phyloP scores from a whole-genome alignment of 2,113 vertebrate genomes.

The Nyctibius bracteatus region DNA sequence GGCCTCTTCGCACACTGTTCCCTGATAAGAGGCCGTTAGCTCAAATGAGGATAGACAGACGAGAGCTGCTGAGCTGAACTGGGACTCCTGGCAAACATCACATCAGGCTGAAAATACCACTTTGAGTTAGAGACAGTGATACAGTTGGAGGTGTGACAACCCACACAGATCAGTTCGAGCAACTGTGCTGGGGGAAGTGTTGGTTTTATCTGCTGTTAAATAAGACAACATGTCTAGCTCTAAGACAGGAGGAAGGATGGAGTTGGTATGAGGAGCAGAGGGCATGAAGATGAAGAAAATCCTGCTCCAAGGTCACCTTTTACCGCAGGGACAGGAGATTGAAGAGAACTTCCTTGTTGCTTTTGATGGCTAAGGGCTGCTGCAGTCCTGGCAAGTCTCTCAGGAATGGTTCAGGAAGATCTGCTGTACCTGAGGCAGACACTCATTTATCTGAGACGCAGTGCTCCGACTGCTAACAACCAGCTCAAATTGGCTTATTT shows the following conservation, averaged over 20 bases:
- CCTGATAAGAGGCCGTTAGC: background rate
- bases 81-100: conserved; percentile 30
- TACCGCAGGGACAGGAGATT: conserved; percentile 63
- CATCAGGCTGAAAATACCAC: conserved; percentile 43
- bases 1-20: background rate
- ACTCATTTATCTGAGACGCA: conserved; percentile 81
- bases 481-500: conserved; percentile 92
- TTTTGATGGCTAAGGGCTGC: conserved; percentile 67
- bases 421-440: conserved; percentile 84
- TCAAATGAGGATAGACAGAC: background rate
- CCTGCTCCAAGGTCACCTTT: conserved; percentile 82
- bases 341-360: conserved; percentile 55
- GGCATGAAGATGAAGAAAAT: conserved; percentile 23
- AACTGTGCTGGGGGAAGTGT: background rate
- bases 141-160: conserved; percentile 22
- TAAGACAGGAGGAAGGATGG: background rate
- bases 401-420: conserved; percentile 77
- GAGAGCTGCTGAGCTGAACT: background rate
- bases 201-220: background rate
- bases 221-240: conserved; percentile 32
- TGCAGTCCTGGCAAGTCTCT: conserved; percentile 71
- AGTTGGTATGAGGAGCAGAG: background rate
- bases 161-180: background rate
- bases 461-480: conserved; percentile 84
- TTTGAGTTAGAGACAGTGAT: background rate